Conservation (phyloP, 2,113 vertebrate genomes). For the Gnathonemus echidnorhynchus region DNA sequence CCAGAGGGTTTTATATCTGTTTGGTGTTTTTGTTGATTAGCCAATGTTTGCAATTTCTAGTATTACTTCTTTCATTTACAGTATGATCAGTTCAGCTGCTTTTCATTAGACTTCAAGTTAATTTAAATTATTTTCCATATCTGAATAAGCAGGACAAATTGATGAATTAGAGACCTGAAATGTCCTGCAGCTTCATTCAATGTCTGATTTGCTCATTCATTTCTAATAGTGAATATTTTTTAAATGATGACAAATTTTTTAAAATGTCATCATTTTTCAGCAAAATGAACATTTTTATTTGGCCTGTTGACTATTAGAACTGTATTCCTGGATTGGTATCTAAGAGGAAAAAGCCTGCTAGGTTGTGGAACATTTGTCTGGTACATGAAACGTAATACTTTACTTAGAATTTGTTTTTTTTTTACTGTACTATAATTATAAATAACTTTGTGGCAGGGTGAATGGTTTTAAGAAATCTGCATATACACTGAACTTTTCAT, state of each 20-base stretch:
- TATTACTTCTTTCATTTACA: not conserved
- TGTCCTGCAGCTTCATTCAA: not conserved
- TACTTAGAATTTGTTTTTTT: slow-evolving; percentile 51
- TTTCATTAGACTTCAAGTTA: not conserved
- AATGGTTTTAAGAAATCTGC: slow-evolving; percentile 44
- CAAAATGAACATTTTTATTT: not conserved
- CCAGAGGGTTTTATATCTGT: not conserved
- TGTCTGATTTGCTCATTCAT: not conserved
- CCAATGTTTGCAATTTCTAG: slow-evolving; percentile 24
- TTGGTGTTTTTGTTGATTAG: not conserved
- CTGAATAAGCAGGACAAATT: not conserved
- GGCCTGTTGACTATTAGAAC: not conserved
- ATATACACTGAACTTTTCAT: slow-evolving; percentile 41
- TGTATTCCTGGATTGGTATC: not conserved
- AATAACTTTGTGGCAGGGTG: slow-evolving; percentile 48
- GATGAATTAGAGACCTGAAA: not conserved
- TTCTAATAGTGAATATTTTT: not conserved
- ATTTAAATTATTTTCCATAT: slow-evolving; percentile 11
- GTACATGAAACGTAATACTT: slow-evolving; percentile 50
- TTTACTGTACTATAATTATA: slow-evolving; percentile 62
- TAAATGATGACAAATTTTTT: not conserved
- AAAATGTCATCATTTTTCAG: not conserved
- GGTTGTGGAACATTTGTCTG: slow-evolving; percentile 28
- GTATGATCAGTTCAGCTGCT: not conserved
- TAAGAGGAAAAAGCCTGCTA: slow-evolving; percentile 6